Percentiles rank a stretch among this genome's conserved stretches.
Conservation (phyloP, 2,888 invertebrate species). For the Hyles lineata region DNA sequence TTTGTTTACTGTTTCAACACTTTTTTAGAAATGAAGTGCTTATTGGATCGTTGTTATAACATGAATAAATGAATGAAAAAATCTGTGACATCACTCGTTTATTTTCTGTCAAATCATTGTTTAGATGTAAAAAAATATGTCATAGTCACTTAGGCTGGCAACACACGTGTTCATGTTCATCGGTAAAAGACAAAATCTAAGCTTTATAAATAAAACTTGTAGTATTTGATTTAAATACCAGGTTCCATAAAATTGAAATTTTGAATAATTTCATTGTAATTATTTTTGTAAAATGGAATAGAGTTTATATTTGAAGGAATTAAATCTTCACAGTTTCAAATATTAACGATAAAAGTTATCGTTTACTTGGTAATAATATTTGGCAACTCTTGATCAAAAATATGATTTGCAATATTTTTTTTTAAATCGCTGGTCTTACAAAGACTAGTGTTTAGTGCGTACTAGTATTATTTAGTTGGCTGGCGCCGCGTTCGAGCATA, state of each 20-base stretch:
- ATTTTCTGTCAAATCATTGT: constrained; percentile 41
- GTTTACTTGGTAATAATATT: no score
- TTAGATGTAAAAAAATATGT: constrained; percentile 42
- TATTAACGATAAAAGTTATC: no score
- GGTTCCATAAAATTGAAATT: no score
- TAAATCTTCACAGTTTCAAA: no score
- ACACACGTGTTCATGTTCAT: background rate
- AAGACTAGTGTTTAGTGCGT: background rate
- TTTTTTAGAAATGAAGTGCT: background rate
- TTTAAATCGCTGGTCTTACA: background rate
- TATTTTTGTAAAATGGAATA: no score
- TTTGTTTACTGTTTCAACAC: background rate
- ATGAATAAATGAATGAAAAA: background rate
- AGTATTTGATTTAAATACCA: no score
- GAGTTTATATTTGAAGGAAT: no score
- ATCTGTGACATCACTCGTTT: constrained; percentile 41
- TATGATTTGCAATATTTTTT: background rate
- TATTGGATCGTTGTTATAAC: background rate
- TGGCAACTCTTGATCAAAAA: no score
- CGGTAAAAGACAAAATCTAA: no score
- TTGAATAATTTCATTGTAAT: no score
- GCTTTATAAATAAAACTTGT: no score
- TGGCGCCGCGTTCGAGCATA: background rate
- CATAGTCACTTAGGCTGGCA: constrained; percentile 32
- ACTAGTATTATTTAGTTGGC: background rate